These are phyloP conservation scores for Andrena camellia DNA, from an alignment of 2,888 invertebrate species.

Conservation along the genomic window DNA sequence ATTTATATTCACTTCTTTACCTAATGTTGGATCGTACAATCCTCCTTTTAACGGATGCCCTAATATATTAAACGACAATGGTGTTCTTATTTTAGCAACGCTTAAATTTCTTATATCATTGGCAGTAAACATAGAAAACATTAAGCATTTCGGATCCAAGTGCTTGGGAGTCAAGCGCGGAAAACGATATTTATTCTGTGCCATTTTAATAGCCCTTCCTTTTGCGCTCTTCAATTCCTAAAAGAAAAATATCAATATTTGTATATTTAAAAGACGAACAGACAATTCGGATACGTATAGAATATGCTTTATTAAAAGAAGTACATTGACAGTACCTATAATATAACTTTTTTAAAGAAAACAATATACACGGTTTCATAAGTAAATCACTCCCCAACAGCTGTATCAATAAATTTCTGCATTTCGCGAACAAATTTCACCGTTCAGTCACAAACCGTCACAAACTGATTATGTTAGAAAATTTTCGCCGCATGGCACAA, in stretches of 20 bases:
- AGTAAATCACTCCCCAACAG: not conserved
- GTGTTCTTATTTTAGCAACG: constrained; percentile 92
- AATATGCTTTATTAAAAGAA: not conserved
- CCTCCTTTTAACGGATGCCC: constrained; percentile 94
- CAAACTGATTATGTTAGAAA: constrained; percentile 18
- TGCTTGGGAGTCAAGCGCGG: constrained; percentile 73
- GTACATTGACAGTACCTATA: not conserved
- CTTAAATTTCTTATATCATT: constrained; percentile 93
- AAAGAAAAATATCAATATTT: not conserved
- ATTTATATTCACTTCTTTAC: constrained; percentile 80
- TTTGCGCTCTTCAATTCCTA: not conserved
- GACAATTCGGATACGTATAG: not conserved
- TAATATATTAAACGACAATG: constrained; percentile 92
- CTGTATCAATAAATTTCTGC: not conserved
- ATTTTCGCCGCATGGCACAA: not conserved
- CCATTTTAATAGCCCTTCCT: constrained; percentile 23
- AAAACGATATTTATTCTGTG: constrained; percentile 15
- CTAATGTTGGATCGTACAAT: constrained; percentile 95
- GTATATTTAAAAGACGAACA: not conserved
- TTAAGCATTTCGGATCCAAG: constrained; percentile 82
- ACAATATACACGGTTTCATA: not conserved
- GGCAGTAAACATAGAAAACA: constrained; percentile 91
- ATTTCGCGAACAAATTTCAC: constrained; percentile 5
- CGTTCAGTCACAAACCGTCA: not conserved
- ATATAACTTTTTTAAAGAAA: not conserved